Evolutionary conservation across 2,797 vertebrate genomes (phyloP).

Genomic region (Gallinago stenura): DNA sequence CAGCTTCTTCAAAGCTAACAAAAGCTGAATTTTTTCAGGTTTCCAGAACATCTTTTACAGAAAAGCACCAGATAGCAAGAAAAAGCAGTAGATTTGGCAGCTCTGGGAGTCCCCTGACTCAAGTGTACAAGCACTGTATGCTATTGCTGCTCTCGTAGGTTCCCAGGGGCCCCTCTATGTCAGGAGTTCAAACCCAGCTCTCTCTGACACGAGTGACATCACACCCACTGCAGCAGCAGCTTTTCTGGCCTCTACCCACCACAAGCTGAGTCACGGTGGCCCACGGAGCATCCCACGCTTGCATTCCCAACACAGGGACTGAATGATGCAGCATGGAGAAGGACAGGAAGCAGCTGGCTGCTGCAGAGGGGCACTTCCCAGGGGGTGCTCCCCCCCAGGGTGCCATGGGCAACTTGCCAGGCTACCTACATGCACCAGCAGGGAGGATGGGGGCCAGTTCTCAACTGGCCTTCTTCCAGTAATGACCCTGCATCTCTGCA

Average conservation of each 20-base stretch:
- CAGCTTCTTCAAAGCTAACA: background rate
- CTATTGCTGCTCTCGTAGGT: background rate
- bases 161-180: background rate
- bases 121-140: background rate
- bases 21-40: background rate
- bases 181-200: background rate
- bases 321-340: fast-evolving
- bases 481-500: background rate
- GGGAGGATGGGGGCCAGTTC: background rate
- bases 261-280: background rate
- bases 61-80: background rate
- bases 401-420: background rate
- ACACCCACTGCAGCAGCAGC: background rate
- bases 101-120: background rate
- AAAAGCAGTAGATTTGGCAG: background rate
- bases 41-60: background rate
- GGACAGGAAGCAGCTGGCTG: background rate
- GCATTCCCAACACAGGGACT: background rate
- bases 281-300: background rate
- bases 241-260: background rate
- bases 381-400: background rate
- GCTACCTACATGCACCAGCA: background rate
- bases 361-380: background rate
- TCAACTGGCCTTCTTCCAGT: background rate
- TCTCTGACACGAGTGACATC: background rate